Conservation (phyloP, 2,888 invertebrate genomes). For the Hyles lineata region DNA sequence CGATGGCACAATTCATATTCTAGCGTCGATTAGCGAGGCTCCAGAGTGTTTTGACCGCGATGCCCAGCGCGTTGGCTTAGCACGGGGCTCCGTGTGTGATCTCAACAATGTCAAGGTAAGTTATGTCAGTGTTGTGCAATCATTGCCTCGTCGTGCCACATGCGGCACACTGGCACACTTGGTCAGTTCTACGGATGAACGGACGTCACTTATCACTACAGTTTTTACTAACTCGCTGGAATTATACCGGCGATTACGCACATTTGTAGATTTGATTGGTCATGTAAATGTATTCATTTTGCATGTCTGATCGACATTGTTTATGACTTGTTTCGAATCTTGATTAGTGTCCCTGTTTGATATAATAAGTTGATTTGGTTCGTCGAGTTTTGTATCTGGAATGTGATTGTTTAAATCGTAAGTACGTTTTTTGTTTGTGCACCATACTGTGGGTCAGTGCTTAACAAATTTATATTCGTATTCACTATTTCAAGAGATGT, state of each 20-base stretch:
- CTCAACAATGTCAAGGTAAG: conserved; percentile 78
- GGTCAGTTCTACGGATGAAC: conserved; percentile 31
- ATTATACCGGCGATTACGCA: conserved; percentile 1
- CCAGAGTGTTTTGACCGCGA: conserved; percentile 44
- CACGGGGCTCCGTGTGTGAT: conserved; percentile 61
- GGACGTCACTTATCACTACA: conserved; percentile 38
- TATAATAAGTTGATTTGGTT: conserved; percentile 18
- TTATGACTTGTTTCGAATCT: conserved; percentile 21
- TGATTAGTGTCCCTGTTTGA: conserved; percentile 21
- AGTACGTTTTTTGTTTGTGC: conserved; percentile 4
- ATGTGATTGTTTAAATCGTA: conserved; percentile 14
- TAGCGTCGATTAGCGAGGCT: conserved; percentile 50
- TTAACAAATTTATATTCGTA: neutral
- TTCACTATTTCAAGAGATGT: neutral
- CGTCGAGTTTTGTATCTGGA: neutral
- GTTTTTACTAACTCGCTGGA: conserved; percentile 13
- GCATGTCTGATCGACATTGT: conserved; percentile 13
- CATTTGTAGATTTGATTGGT: conserved; percentile 35
- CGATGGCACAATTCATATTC: conserved; percentile 52
- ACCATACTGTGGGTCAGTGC: neutral
- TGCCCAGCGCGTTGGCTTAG: conserved; percentile 53
- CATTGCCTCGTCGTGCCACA: conserved; percentile 31
- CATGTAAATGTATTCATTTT: conserved; percentile 38
- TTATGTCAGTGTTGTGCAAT: conserved; percentile 67
- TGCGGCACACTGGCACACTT: conserved; percentile 38